Evolutionary conservation across 2,797 vertebrate genomes (phyloP), one percentile per base, ranked within the genome.

Genomic region (Pterois miles): DNA sequence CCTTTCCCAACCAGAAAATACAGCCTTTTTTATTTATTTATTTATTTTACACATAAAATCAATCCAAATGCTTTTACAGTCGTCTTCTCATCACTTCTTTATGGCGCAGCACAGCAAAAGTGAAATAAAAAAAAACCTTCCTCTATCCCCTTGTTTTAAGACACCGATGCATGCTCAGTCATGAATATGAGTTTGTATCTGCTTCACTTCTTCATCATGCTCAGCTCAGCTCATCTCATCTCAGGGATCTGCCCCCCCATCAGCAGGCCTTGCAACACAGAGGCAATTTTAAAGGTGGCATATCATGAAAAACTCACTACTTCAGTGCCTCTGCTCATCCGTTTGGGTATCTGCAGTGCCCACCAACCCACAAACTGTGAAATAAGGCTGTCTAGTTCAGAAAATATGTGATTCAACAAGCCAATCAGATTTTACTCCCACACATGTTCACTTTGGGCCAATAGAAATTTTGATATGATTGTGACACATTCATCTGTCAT

Each of bases 151-250:
- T 65, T 57, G 73, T 60, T 77, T 60, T 31, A 70, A 74, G 25
- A 71, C 6, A 16, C 22, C 4, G 4, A 22, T 40, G 67, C 63
- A 60, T 72, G 86, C 71, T 68, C 65, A 38, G 76, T 87, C 82
- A 73, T 77, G 85, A 83, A 25, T 52, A 54, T 29, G 48, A 58
- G 71, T 38, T 77, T 58, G 72, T 68, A 58, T 78, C 64, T 59
- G 74, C 71, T 29, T 27, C n/a, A 6, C 57, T 53, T 63, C 69
- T 8, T 11, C 46, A 72, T 54, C 10, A 74, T 25, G 79, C 71
- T 85, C 68, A 23, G 43, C 83, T 76, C 66, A 23, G 18, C 43
- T 46, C 43, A 46, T 40, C 84, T 77, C 65, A 4, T 72, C 73
- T 40, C 62, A 8, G 68, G 57, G 65, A 82, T 59, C 57, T 64